Percentiles rank a stretch among this genome's conserved stretches.
Evolutionary conservation across 2,113 vertebrate species (phyloP).

Genomic region (Coptodon rendalli): DNA sequence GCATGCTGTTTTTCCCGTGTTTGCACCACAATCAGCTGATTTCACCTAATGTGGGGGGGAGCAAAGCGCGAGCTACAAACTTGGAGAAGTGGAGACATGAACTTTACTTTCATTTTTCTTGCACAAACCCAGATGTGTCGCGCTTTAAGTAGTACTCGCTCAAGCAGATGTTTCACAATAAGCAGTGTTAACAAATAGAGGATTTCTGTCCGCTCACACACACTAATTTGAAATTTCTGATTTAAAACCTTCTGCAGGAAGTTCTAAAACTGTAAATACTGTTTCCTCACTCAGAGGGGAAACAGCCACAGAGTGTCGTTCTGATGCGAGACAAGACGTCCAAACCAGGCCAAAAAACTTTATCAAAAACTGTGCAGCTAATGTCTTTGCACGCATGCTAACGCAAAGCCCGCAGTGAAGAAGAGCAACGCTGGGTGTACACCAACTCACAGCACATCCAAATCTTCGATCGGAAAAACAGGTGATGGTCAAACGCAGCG

Average conservation of each 20-base stretch:
- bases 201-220: background rate
- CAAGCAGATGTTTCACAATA: background rate
- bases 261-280: background rate
- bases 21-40: background rate
- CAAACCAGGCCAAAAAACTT: background rate
- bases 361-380: background rate
- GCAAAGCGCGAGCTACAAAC: background rate
- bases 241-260: background rate
- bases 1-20: accelerated
- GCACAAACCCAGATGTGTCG: background rate
- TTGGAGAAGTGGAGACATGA: background rate
- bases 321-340: background rate
- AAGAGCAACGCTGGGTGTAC: background rate
- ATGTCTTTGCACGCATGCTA: too few relatives aligned
- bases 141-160: background rate
- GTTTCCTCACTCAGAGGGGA: background rate
- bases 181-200: background rate
- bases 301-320: background rate
- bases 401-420: too few relatives aligned
- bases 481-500: background rate
- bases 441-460: background rate
- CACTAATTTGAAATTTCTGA: background rate
- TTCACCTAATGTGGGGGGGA: background rate
- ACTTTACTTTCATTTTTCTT: background rate
- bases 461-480: background rate